Base-by-base conservation (phyloP, 1,140 invertebrate species). In the Heterodera carotae region DNA sequence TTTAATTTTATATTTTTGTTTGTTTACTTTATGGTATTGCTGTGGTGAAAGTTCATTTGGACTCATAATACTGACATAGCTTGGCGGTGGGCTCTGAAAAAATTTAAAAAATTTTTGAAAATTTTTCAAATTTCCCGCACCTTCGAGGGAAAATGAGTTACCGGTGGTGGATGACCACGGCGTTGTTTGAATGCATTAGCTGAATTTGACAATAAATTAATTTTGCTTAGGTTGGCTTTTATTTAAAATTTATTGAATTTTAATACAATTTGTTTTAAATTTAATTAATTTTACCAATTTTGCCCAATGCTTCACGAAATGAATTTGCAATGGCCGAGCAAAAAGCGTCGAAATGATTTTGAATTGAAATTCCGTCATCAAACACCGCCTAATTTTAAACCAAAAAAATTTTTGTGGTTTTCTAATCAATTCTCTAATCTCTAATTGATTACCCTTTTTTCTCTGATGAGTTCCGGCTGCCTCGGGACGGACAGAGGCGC, bases 81-180 rank as follows among this genome's bases (percentile, higher is more conserved):
- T 34, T 6, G 62, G 62, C 33, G 27, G 62, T 18, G 62, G 62
- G 62, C 62, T 66, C 62, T 66, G 62, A 29, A 7, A 66, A 31
- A 10, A 10, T 62, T 66, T 31, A 5, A 66, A 66, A 4, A 10
- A 10, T 62, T 62, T 31, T 62, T 27, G 29, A 62, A 62, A 62
- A 62, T 62, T 62, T 62, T 43, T 43, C 39, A 7, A 62, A 62
- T 62, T 62, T 25, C 22, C 22, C 7, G 2, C n/a, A 56, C 48
- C 33, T 66, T 27, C 0, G 62, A n/a, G 6, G 27, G 27, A 66
- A 66, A 66, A 10, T 66, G 27, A 18, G 29, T 31, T 12, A 29
- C 6, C 33, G 12, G 10, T 29, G 29, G 33, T 2, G 8, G 8
- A 6, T 3, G n/a, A 2, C 29, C 5, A 3, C 22, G 62, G 0